phyloP scores from a whole-genome alignment of 2,888 invertebrate genomes.

The Germaria angustata region DNA sequence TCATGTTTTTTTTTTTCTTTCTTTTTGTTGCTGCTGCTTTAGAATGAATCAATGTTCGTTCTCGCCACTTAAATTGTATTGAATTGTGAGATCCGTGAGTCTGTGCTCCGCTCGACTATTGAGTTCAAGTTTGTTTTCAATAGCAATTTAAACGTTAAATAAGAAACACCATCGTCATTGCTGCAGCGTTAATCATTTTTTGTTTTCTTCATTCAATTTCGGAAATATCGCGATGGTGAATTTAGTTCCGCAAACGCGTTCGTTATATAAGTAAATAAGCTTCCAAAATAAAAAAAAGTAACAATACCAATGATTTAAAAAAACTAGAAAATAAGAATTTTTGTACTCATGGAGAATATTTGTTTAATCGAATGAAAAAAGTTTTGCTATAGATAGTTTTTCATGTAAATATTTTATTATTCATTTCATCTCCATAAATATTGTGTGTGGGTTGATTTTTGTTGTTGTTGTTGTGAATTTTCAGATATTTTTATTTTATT shows the following conservation, averaged over 20 bases:
- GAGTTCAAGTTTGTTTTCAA: conserved; percentile 61
- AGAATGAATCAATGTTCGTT: conserved; percentile 41
- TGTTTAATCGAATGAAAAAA: background rate
- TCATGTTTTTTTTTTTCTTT: too few species aligned
- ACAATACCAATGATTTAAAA: background rate
- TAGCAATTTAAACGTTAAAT: conserved; percentile 63
- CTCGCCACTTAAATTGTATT: conserved; percentile 36
- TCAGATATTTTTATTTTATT: conserved; percentile 37
- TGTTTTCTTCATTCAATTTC: background rate
- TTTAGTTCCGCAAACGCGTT: conserved; percentile 40
- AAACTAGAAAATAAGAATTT: background rate
- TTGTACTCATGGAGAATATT: background rate
- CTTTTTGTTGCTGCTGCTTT: conserved; percentile 2
- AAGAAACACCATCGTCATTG: conserved; percentile 55
- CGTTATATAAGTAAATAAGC: background rate
- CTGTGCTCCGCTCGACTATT: conserved; percentile 52
- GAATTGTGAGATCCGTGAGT: conserved; percentile 57
- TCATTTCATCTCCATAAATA: conserved; percentile 36
- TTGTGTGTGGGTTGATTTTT: conserved; percentile 52
- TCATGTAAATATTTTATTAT: conserved; percentile 48
- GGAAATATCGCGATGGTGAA: conserved; percentile 27
- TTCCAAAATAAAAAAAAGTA: background rate
- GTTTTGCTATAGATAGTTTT: conserved; percentile 12
- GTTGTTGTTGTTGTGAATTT: conserved; percentile 53
- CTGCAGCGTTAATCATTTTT: conserved; percentile 24